Evolutionary conservation across 2,888 invertebrate genomes (phyloP), one percentile per base, ranked within the genome.

Genomic region (Homarus gammarus): DNA sequence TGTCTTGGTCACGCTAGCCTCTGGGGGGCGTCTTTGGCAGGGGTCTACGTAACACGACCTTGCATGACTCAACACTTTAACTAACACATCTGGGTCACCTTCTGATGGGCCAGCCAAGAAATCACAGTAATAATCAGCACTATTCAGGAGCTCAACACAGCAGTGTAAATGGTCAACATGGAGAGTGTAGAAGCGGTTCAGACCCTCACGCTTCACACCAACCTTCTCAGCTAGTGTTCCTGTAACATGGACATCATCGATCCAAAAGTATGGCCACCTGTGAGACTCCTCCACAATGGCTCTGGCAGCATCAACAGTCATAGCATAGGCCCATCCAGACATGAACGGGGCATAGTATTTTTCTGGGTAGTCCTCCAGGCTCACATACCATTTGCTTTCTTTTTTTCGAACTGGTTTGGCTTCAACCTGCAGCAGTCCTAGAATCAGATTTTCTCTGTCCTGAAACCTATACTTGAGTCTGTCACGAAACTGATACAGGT

Each of bases 211-310:
- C 64, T 95, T 94, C n/a, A 96, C 94, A 64, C 94, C 94, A 38
- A 95, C 93, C 44, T 95, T 94, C 84, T 95, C 94, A 10, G 96
- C 95, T 49, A 98, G 94, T 79, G 97, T 94, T 0, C 98, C 98
- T 0, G 98, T 98, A 0, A 98, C 94, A 93, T 96, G 96, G 73
- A 97, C 96, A 93, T 98, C 98, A 93, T 98, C 98, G 90, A 98
- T 97, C 98, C 98, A 98, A 94, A 98, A 98, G 93, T 96, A 97
- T 31, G 95, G 94, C n/a, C 95, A 93, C 33, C 92, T 92, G 38
- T 92, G 90, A 5, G 94, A 93, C 2, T 93, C 93, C 2, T 94
- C 93, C 36, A 95, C 94, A 81, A 98, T 93, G 33, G 94, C 94
- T 31, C 93, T 93, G 0, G 96, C 96, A 1, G 96, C 95, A 91